Conservation (phyloP, 1,140 invertebrate genomes). For the Aradophagus sp. region DNA sequence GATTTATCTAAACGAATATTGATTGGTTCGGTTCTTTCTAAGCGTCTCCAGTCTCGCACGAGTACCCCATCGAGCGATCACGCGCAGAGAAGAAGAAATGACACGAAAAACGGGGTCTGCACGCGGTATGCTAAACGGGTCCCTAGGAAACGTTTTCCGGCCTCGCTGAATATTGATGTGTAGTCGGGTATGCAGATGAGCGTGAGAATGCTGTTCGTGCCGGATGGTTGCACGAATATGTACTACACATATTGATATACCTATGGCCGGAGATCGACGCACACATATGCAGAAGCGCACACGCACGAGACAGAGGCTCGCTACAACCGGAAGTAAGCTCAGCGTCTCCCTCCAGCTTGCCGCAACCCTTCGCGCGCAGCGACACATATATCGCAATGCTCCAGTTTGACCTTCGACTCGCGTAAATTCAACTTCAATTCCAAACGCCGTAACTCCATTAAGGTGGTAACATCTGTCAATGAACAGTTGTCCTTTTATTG, state of each 20-base stretch:
- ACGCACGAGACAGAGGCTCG: slow-evolving; percentile 24
- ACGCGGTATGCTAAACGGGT: slow-evolving; percentile 69
- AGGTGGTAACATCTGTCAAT: neutral
- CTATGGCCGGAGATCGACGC: slow-evolving; percentile 30
- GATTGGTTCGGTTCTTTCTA: slow-evolving; percentile 18
- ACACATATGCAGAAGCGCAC: slow-evolving; percentile 7
- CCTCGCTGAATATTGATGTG: slow-evolving; percentile 72
- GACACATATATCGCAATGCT: slow-evolving; percentile 22
- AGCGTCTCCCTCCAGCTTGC: slow-evolving; percentile 46
- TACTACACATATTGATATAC: slow-evolving; percentile 47
- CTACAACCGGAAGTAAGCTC: slow-evolving; percentile 67
- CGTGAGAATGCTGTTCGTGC: slow-evolving; percentile 73
- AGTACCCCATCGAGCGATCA: slow-evolving; percentile 58
- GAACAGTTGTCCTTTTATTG: slow-evolving; percentile 9
- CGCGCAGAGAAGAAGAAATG: slow-evolving; percentile 65
- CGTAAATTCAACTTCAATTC: slow-evolving; percentile 17
- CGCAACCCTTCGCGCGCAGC: slow-evolving; percentile 32
- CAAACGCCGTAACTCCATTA: slow-evolving; percentile 9
- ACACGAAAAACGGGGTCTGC: slow-evolving; percentile 67
- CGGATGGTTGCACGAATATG: slow-evolving; percentile 66
- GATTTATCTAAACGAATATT: too few species aligned
- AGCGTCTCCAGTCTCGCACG: slow-evolving; percentile 24
- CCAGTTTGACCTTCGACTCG: slow-evolving; percentile 39
- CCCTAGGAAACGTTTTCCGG: slow-evolving; percentile 67
- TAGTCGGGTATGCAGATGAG: slow-evolving; percentile 72